phyloP scores from a whole-genome alignment of 2,797 vertebrate genomes.

The Oreochromis grahami region DNA sequence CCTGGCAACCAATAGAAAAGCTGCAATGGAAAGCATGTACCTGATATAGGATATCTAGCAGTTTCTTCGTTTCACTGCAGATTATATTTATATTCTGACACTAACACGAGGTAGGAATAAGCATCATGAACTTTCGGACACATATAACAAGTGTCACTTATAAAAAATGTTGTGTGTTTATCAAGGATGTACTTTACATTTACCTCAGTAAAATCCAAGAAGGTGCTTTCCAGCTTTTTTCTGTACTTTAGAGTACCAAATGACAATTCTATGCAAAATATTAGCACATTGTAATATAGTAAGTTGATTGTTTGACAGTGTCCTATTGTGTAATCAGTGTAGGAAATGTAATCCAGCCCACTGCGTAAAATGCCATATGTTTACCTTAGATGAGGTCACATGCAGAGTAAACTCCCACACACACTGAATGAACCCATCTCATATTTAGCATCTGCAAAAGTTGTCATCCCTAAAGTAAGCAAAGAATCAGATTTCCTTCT shows the following conservation, averaged over 20 bases:
- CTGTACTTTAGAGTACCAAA: neutral
- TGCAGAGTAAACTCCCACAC: conserved; percentile 40
- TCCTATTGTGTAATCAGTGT: neutral
- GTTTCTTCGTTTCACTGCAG: neutral
- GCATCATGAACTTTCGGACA: neutral
- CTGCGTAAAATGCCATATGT: conserved; percentile 17
- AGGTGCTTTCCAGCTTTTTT: neutral
- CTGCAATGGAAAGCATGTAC: neutral
- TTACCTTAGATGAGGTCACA: conserved; percentile 39
- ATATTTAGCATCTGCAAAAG: conserved; percentile 56
- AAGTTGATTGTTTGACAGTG: neutral
- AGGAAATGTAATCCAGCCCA: neutral
- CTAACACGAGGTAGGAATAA: neutral
- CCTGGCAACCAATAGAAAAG: conserved; percentile 31
- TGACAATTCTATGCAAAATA: neutral
- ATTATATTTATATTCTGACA: neutral
- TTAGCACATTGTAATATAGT: neutral
- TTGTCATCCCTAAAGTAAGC: conserved; percentile 23
- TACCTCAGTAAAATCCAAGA: neutral
- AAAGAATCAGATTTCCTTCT: conserved; percentile 27
- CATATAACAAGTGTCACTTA: neutral
- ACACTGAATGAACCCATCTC: conserved; percentile 22
- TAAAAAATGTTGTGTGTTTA: neutral
- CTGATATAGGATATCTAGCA: neutral
- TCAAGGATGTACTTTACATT: neutral